These are phyloP conservation scores for Brachyhypopomus gauderio DNA, from an alignment of 2,113 vertebrate genomes.

Conservation along the genomic window DNA sequence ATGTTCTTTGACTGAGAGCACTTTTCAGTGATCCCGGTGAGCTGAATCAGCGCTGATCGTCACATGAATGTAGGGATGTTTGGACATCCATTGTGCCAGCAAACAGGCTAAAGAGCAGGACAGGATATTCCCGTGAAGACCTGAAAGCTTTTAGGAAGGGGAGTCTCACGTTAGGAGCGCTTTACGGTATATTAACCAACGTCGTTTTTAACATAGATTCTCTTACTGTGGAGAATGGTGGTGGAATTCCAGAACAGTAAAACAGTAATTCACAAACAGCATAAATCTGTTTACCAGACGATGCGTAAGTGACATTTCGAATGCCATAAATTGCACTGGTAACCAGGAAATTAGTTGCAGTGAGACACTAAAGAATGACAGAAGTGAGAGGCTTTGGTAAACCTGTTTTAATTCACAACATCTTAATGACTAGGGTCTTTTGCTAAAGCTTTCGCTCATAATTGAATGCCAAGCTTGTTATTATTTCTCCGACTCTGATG, in stretches of 20 bases:
- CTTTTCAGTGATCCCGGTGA: slow-evolving; percentile 59
- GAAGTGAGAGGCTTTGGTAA: slow-evolving; percentile 3
- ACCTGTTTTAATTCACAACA: slow-evolving; percentile 48
- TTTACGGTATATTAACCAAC: slow-evolving; percentile 18
- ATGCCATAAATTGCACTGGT: slow-evolving; percentile 23
- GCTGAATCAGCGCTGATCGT: slow-evolving; percentile 61
- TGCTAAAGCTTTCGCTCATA: slow-evolving; percentile 20
- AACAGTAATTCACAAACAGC: slow-evolving; percentile 42
- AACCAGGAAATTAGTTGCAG: slow-evolving; percentile 1
- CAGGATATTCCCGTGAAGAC: slow-evolving; percentile 49
- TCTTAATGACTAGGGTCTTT: slow-evolving; percentile 48
- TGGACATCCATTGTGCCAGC: slow-evolving; percentile 67
- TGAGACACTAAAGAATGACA: slow-evolving; percentile 12
- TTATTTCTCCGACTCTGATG: slow-evolving; percentile 72
- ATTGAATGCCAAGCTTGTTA: slow-evolving; percentile 64
- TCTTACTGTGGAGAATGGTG: not conserved
- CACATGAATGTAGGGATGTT: slow-evolving; percentile 57
- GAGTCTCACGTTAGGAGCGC: slow-evolving; percentile 21
- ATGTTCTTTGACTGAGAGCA: slow-evolving; percentile 67
- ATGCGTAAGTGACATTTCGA: slow-evolving; percentile 25
- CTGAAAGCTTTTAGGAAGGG: slow-evolving; percentile 12
- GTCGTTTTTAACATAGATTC: slow-evolving; percentile 29
- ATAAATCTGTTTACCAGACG: slow-evolving; percentile 35
- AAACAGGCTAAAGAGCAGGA: slow-evolving; percentile 59
- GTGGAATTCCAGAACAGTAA: slow-evolving; percentile 10